Evolutionary conservation across 1,140 invertebrate species (phyloP).

Genomic region (Saccostrea glomerata): DNA sequence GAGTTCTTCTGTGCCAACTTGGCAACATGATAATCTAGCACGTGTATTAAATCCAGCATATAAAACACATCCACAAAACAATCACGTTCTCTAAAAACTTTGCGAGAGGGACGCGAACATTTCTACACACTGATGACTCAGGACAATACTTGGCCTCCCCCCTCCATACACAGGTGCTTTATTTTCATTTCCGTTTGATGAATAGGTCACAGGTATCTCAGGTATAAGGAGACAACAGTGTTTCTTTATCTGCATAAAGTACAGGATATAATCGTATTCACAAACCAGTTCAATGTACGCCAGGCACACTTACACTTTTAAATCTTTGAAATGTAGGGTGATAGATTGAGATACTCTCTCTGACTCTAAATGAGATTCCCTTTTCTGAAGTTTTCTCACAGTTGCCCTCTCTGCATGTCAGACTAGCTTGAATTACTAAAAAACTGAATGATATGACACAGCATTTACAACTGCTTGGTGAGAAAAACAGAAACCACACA

Average conservation of each 20-base stretch:
- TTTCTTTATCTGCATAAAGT: neutral
- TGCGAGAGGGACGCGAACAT: slow-evolving; percentile 6
- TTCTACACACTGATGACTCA: slow-evolving; percentile 9
- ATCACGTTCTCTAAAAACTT: neutral
- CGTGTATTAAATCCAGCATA: neutral
- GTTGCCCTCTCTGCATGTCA: slow-evolving; percentile 11
- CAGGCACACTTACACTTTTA: neutral
- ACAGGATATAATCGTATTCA: neutral
- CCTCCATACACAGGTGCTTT: slow-evolving; percentile 10
- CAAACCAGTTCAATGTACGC: neutral
- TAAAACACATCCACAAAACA: neutral
- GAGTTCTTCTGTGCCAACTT: neutral
- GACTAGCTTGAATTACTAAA: slow-evolving; percentile 18
- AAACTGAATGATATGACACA: neutral
- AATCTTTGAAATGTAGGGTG: neutral
- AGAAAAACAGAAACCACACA: neutral
- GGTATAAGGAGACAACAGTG: neutral
- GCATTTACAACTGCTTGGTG: neutral
- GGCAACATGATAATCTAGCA: slow-evolving; percentile 18
- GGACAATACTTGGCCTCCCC: slow-evolving; percentile 6
- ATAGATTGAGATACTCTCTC: neutral
- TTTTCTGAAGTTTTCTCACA: neutral
- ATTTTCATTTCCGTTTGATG: slow-evolving; percentile 28
- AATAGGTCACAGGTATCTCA: slow-evolving; percentile 33
- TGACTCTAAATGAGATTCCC: neutral